Evolutionary conservation across 1,140 invertebrate genomes (phyloP).

Genomic region (Drosophila ananassae): DNA sequence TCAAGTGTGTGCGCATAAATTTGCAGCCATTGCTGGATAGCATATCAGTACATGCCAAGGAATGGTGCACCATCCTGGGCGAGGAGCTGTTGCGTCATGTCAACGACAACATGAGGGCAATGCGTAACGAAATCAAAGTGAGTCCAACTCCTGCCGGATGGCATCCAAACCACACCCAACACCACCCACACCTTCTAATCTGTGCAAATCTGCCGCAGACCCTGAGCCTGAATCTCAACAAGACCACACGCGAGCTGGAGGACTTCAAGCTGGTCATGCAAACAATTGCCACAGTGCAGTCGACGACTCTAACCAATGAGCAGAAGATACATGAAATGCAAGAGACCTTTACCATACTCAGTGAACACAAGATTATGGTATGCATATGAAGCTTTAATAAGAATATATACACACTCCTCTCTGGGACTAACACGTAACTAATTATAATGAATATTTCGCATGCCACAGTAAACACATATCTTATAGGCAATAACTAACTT

Average conservation of each 20-base stretch:
- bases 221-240: conserved; percentile 87
- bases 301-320: conserved; percentile 90
- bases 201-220: conserved; percentile 75
- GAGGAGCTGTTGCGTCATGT: conserved; percentile 86
- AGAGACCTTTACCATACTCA: conserved; percentile 86
- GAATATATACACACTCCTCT: neutral
- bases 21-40: conserved; percentile 87
- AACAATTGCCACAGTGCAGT: conserved; percentile 90
- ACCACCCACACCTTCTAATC: conserved; percentile 11
- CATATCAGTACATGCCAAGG: conserved; percentile 87
- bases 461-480: neutral
- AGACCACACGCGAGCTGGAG: conserved; percentile 90
- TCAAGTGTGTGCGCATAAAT: conserved; percentile 89
- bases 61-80: conserved; percentile 90
- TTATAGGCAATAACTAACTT: neutral
- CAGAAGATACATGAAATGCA: conserved; percentile 89
- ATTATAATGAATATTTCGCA: neutral
- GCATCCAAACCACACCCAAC: neutral
- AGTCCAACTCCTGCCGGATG: conserved; percentile 24
- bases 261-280: conserved; percentile 93
- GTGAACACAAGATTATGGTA: conserved; percentile 86
- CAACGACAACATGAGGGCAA: conserved; percentile 86
- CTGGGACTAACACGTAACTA: neutral
- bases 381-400: conserved; percentile 18
- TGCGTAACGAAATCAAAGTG: conserved; percentile 85